Conservation (phyloP, 2,888 invertebrate species). For the Platynereis dumerilii region DNA sequence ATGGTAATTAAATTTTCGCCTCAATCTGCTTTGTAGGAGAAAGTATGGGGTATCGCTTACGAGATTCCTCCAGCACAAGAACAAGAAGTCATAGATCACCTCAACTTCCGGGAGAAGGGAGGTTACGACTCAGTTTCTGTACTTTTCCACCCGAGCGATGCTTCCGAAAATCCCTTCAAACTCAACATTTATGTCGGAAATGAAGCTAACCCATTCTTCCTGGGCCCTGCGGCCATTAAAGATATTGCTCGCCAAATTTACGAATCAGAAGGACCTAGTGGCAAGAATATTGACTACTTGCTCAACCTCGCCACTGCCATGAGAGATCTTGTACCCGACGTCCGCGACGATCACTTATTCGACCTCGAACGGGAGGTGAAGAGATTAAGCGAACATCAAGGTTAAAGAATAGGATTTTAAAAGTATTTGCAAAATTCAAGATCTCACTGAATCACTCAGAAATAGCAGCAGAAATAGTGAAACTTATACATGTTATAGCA, state of each 20-base stretch:
- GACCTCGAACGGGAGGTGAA: slow-evolving; percentile 73
- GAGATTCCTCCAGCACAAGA: slow-evolving; percentile 76
- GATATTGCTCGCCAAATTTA: slow-evolving; percentile 83
- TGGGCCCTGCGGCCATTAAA: slow-evolving; percentile 77
- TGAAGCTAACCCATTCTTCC: slow-evolving; percentile 79
- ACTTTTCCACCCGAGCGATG: slow-evolving; percentile 73
- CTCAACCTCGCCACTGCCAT: slow-evolving; percentile 82
- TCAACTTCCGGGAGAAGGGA: slow-evolving; percentile 91
- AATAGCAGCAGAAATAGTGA: too few species aligned
- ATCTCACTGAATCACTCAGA: too few species aligned
- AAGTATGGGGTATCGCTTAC: slow-evolving; percentile 92
- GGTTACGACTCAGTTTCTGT: slow-evolving; percentile 81
- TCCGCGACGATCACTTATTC: slow-evolving; percentile 79
- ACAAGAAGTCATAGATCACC: slow-evolving; percentile 74
- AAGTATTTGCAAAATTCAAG: too few species aligned
- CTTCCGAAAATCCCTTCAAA: slow-evolving; percentile 67
- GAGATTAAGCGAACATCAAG: slow-evolving; percentile 23
- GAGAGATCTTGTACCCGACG: slow-evolving; percentile 73
- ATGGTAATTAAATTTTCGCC: too few species aligned
- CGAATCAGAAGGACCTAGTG: slow-evolving; percentile 78
- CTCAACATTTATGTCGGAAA: slow-evolving; percentile 84
- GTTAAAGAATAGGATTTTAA: too few species aligned
- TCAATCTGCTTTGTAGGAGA: slow-evolving; percentile 63
- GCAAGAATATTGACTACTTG: slow-evolving; percentile 89
- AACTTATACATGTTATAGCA: too few species aligned